phyloP scores from a whole-genome alignment of 2,113 vertebrate genomes.

The Hydrochoerus hydrochaeris region DNA sequence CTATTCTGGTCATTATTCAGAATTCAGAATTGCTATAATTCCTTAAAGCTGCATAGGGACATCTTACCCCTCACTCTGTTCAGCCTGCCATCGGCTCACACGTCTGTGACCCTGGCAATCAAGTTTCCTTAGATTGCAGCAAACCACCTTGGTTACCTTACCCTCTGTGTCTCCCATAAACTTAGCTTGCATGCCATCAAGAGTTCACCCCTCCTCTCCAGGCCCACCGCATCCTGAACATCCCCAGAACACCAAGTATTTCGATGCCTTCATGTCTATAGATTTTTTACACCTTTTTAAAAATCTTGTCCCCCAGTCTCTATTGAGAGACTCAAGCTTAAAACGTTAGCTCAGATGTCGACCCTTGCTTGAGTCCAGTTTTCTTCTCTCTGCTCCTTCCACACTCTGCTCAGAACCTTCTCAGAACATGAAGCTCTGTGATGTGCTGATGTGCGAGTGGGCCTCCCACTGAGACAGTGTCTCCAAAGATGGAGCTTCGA shows the following conservation, averaged over 20 bases:
- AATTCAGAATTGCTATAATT: not conserved
- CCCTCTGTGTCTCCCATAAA: not conserved
- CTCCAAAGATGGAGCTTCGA: not conserved
- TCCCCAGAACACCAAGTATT: not conserved
- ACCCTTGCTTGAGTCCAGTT: not conserved
- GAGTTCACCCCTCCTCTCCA: not conserved
- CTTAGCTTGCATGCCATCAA: not conserved
- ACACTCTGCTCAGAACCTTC: not conserved
- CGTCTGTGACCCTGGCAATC: not conserved
- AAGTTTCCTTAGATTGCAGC: not conserved
- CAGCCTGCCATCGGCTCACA: not conserved
- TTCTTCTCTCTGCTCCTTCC: not conserved
- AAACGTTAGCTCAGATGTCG: not conserved
- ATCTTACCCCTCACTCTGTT: not conserved
- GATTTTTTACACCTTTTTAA: not conserved
- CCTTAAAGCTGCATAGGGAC: not conserved
- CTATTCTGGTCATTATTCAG: not conserved
- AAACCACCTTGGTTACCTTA: not conserved
- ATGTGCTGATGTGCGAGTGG: not conserved
- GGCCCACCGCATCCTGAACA: not conserved
- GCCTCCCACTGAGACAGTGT: not conserved
- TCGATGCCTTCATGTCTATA: not conserved
- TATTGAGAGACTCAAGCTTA: not conserved
- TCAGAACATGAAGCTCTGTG: not conserved
- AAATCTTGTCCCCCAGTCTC: not conserved